phyloP scores from a whole-genome alignment of 2,797 vertebrate genomes.

The Kryptolebias ocellatus region DNA sequence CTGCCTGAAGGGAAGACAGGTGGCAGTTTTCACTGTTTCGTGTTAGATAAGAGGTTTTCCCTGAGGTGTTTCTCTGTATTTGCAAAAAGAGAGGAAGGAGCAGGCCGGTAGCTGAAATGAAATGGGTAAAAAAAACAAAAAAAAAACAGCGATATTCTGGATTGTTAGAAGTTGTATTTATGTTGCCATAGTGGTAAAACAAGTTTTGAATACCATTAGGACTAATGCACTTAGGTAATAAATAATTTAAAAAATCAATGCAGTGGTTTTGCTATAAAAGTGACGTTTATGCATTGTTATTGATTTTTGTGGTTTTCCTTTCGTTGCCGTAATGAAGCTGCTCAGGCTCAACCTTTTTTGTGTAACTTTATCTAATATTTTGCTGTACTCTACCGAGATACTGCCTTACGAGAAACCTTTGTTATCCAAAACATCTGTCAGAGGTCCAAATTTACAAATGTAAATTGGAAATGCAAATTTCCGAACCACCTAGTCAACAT shows the following conservation, averaged over 20 bases:
- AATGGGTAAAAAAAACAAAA: not conserved
- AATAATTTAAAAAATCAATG: not conserved
- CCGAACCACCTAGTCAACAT: too few species aligned
- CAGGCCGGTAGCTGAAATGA: not conserved
- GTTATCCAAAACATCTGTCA: not conserved
- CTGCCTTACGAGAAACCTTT: not conserved
- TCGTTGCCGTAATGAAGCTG: too few species aligned
- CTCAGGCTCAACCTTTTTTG: not conserved
- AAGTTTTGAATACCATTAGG: constrained; percentile 29
- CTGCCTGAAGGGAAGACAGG: constrained; percentile 50
- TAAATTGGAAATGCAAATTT: too few species aligned
- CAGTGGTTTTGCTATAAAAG: not conserved
- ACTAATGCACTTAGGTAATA: not conserved
- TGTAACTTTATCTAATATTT: not conserved
- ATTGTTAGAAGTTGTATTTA: constrained; percentile 26
- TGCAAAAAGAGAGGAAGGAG: not conserved
- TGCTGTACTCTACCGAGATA: not conserved
- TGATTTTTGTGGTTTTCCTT: not conserved
- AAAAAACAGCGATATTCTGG: constrained; percentile 6
- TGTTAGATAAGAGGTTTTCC: constrained; percentile 39
- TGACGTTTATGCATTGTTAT: not conserved
- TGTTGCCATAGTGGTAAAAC: not conserved
- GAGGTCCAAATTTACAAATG: too few species aligned
- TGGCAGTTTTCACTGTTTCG: constrained; percentile 57
- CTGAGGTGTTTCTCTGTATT: constrained; percentile 31